Base-by-base conservation (phyloP, 2,888 invertebrate genomes). In the Chymomyza fuscimana region DNA sequence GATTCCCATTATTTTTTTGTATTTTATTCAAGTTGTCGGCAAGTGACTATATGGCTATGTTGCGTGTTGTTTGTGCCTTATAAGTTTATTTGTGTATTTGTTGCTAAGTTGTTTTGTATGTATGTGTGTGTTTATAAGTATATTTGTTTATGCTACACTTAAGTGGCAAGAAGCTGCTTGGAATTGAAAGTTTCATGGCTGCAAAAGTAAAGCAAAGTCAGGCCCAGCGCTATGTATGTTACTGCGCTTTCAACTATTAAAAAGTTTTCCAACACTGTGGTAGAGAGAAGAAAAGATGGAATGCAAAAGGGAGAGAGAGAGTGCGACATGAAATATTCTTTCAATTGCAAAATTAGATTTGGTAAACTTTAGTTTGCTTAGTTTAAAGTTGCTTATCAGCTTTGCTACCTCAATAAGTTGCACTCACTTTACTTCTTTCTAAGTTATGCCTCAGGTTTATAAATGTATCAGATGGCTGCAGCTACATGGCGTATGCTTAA, bases 81-180 rank as follows among this genome's bases (percentile, higher is more conserved):
- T 54, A 54, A 54, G 54, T 54, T 54, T 16, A 19, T 54, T 25
- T 54, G 22, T 69, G 10, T 54, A 51, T 69, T 69, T 54, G 67
- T 65, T 25, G 25, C 19, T 19, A 19, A 19, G 19, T 25, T 25
- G 25, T 25, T 25, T 25, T 25, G 16, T 65, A 12, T 36, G 29
- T 9, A 1, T 65, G 67, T 65, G 71, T 65, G 16, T 54, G 56
- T 69, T 69, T 54, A 72, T 64, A 54, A 69, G 65, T 77, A 77
- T 82, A 78, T 86, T 85, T 86, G 85, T 82, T 86, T 86, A 79
- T 71, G 63, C 72, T 78, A 81, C 83, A 87, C 87, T 87, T 85
- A 77, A 82, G 78, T 84, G 84, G 71, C 52, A 59, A 54, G 50
- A 32, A 63, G 63, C 67, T 63, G 71, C 52, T 76, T 7, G 4